Base-by-base conservation (phyloP, 2,113 vertebrate species). In the Albula glossodonta region DNA sequence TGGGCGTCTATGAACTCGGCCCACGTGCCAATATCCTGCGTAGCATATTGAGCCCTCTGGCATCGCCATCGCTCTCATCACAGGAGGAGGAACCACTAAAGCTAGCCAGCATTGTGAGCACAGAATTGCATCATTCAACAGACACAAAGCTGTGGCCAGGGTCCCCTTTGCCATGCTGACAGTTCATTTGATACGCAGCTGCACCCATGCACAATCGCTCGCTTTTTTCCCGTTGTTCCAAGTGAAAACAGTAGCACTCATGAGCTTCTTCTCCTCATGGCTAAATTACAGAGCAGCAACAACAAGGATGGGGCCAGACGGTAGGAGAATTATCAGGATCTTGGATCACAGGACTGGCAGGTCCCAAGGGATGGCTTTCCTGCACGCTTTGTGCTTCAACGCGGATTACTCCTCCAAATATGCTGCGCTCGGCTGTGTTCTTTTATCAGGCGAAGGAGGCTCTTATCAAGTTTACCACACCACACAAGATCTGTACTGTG, bases 191-290 rank as follows among this genome's bases (percentile, higher is more conserved):
- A 81, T 3, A 50, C 57, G 31, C 85, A 86, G 85, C 85, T 86
- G 85, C 80, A n/a, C 63, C 60, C 13, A 11, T 48, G 79, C 78
- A 85, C 56, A 85, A 85, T 85, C 78, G 78, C 84, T 15, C 52
- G 31, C 84, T 85, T 53, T 80, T 78, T 25, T 49, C 41, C 53
- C 53, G 1, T 4, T 11, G 4, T 10, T 15, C 31, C 74, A 13
- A 9, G 53, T 15, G 25, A 52, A 22, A 50, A 12, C 51, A 6
- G 77, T 41, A 50, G 17, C 51, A 12, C 53, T 49, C 51, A 15
- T 31, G 7, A 9, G 51, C 56, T 12, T 13, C 25, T 31, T n/a
- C 25, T 48, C n/a, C 13, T 52, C 53, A 1, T n/a, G 51, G 80
- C 19, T 11, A 6, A 5, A 4, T 5, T 7, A 11, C 5, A 2